Percentiles rank a stretch among this genome's conserved stretches.
Conservation (phyloP, 2,888 invertebrate genomes). For the Aethes cnicana region DNA sequence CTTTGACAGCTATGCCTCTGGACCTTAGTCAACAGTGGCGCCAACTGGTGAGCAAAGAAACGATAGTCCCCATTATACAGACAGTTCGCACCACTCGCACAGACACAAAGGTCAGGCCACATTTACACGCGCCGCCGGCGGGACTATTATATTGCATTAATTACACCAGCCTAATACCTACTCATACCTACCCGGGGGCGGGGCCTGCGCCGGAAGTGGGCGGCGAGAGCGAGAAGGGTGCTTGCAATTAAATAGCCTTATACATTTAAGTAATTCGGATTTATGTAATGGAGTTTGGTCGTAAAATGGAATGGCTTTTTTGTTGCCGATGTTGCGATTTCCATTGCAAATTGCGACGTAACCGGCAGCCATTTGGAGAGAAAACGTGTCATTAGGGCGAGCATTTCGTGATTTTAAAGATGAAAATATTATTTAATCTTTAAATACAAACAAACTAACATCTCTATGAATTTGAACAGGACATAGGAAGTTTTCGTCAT, state of each 20-base stretch:
- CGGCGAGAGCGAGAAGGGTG: constrained; percentile 34
- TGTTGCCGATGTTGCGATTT: constrained; percentile 5
- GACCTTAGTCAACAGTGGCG: no score
- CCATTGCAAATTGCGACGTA: constrained; percentile 9
- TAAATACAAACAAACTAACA: no score
- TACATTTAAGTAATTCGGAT: constrained; percentile 54
- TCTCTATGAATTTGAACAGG: no score
- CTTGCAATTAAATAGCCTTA: constrained; percentile 52
- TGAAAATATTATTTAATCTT: no score
- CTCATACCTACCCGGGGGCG: constrained; percentile 34
- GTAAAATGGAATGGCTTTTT: constrained; percentile 19
- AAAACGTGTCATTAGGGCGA: no score
- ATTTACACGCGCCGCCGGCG: constrained; percentile 33
- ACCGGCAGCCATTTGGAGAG: no score
- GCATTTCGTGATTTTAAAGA: no score
- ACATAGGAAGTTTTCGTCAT: no score
- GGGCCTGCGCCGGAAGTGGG: constrained; percentile 37
- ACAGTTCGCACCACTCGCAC: no score
- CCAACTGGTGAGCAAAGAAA: no score
- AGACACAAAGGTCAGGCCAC: constrained; percentile 6
- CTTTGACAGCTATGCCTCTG: no score
- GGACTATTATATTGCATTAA: constrained; percentile 53
- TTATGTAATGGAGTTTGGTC: constrained; percentile 21
- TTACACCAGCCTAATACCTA: constrained; percentile 43
- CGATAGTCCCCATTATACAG: no score